These are phyloP conservation scores for Luffia ferchaultella DNA, from an alignment of 2,888 invertebrate genomes.

Conservation along the genomic window DNA sequence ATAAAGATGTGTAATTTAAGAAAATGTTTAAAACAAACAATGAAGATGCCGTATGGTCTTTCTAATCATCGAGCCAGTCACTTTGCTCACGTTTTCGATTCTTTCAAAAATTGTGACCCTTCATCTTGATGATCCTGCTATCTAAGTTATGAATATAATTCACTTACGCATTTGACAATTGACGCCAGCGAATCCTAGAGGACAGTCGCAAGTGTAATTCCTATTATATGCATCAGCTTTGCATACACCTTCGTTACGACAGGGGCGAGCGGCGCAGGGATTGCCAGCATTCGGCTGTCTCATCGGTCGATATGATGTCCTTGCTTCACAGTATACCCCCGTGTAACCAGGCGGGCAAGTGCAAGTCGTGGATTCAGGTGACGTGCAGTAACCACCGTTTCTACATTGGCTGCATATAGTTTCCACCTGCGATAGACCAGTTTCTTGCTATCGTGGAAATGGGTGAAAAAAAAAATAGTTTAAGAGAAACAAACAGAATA, in stretches of 20 bases:
- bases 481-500: no score
- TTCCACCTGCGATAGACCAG: slow-evolving; percentile 20
- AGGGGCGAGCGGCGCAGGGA: slow-evolving; percentile 72
- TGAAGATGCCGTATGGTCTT: no score
- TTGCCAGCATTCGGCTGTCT: slow-evolving; percentile 27
- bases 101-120: no score
- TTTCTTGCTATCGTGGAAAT: no score
- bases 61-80: no score
- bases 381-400: slow-evolving; percentile 72
- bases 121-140: no score
- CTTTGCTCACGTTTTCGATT: no score
- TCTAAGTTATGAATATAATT: background rate
- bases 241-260: slow-evolving; percentile 84
- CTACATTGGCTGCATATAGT: slow-evolving; percentile 67
- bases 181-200: slow-evolving; percentile 78
- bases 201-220: slow-evolving; percentile 80
- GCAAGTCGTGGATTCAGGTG: slow-evolving; percentile 59
- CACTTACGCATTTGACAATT: slow-evolving; percentile 80
- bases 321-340: slow-evolving; percentile 45
- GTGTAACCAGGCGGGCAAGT: slow-evolving; percentile 52
- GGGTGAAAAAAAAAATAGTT: no score
- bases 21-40: no score
- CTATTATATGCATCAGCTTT: slow-evolving; percentile 27
- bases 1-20: no score
- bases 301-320: no score